These are phyloP conservation scores for Ptilonorhynchus violaceus DNA, from an alignment of 2,113 vertebrate genomes.

Conservation along the genomic window DNA sequence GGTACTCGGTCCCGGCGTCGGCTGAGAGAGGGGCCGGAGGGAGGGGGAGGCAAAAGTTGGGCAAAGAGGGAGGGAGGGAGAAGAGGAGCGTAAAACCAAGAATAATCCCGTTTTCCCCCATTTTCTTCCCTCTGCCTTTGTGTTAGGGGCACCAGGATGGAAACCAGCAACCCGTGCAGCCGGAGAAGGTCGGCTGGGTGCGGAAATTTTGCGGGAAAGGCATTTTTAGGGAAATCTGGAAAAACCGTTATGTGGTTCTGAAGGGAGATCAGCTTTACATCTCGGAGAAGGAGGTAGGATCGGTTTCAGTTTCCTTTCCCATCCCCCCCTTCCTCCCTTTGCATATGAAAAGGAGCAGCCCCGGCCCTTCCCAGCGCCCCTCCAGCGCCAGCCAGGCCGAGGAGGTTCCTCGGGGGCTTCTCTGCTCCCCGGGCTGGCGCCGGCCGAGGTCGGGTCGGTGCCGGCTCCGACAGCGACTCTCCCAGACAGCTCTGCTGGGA, in stretches of 20 bases:
- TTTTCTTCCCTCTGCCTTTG: not conserved
- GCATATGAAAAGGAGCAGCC: not conserved
- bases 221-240: slow-evolving; percentile 97
- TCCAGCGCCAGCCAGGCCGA: not conserved
- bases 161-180: slow-evolving; percentile 71
- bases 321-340: not conserved
- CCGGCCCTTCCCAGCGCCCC: not conserved
- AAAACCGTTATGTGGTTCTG: slow-evolving; percentile 89
- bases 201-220: slow-evolving; percentile 93
- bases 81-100: not conserved
- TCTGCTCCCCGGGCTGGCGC: not conserved
- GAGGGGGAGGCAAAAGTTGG: slow-evolving; percentile 1
- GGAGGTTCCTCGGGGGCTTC: not conserved
- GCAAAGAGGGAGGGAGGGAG: not conserved
- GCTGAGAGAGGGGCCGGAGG: not conserved
- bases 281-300: slow-evolving; percentile 91
- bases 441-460: not conserved
- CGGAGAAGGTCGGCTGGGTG: slow-evolving; percentile 94
- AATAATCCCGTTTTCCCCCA: not conserved
- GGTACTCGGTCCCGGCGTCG: not conserved
- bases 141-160: slow-evolving; percentile 82
- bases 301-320: not conserved
- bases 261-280: slow-evolving; percentile 90
- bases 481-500: not conserved
- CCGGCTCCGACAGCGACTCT: not conserved